Base-by-base conservation (phyloP, 2,797 vertebrate species). In the Oceanodroma leucorhoa region DNA sequence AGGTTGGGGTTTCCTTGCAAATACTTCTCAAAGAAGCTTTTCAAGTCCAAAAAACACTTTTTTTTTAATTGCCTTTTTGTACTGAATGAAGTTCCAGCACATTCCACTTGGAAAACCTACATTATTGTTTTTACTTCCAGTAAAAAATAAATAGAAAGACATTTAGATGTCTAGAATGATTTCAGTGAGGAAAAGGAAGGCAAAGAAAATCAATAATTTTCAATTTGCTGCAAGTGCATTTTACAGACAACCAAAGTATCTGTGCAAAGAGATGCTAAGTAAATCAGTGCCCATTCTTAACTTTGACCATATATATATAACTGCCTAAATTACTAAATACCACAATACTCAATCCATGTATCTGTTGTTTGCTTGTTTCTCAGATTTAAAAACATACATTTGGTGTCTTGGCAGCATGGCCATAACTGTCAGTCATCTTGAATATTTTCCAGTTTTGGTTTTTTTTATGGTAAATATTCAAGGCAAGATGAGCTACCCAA, bases 41-140 rank as follows among this genome's bases (percentile, higher is more conserved):
- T 90, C 20, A n/a, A 60, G 70, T 84, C 77, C 58, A 95, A 94
- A 91, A 90, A 16, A 0, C 23, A 26, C 51, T 6, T 0, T 5
- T 32, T 83, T 88, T 78, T 69, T 2, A 72, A 84, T 55, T 95
- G 70, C 51, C 80, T 89, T 85, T 91, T 82, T 60, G 27, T 73
- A 70, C 32, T 72, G 50, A 84, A 89, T 69, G 46, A 86, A 66
- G 73, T 83, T 94, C 83, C 80, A 95, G 64, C 58, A 94, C 3
- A 3, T 94, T 90, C 45, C 66, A 51, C 19, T 43, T 84, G 40
- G 53, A 87, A 93, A 89, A 77, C 12, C 43, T 73, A 87, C 62
- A 48, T 64, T 87, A 71, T 30, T 95, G 45, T 9, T 87, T 93
- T 94, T 62, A 77, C 21, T 94, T 90, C n/a, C 70, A 93, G 50